phyloP scores from a whole-genome alignment of 2,113 vertebrate species.

The Podilymbus podiceps region DNA sequence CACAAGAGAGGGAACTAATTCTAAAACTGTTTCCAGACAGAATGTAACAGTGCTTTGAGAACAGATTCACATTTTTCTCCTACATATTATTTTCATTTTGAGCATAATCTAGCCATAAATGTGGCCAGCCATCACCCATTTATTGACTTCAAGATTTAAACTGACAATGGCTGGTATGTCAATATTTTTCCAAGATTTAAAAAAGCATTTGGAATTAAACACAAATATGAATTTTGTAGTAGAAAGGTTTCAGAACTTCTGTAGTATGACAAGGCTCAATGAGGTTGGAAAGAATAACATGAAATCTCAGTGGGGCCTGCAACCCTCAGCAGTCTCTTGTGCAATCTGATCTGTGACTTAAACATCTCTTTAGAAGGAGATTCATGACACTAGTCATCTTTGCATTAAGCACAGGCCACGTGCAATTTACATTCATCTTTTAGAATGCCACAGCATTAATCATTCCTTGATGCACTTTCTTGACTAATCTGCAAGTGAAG shows the following conservation, averaged over 20 bases:
- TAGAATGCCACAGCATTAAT: background rate
- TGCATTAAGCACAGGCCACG: fast-evolving
- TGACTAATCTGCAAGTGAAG: background rate
- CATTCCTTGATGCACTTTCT: background rate
- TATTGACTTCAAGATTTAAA: background rate
- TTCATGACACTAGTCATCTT: background rate
- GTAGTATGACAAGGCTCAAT: background rate
- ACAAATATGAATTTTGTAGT: background rate
- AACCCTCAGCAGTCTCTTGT: background rate
- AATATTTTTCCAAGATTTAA: background rate
- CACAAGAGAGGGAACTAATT: background rate
- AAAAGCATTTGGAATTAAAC: background rate
- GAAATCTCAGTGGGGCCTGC: background rate
- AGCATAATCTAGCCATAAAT: background rate
- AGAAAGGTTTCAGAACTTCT: background rate
- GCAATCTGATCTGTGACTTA: background rate
- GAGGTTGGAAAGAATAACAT: background rate
- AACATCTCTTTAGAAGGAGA: background rate
- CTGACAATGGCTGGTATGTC: fast-evolving
- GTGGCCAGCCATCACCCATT: background rate
- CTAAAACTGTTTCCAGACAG: background rate
- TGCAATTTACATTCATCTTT: background rate
- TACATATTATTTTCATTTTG: background rate
- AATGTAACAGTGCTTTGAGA: background rate
- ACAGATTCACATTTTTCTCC: background rate